phyloP scores from a whole-genome alignment of 30 jellyfish, hydroid and myxozoan genomes.

The Aurelia coerulea region DNA sequence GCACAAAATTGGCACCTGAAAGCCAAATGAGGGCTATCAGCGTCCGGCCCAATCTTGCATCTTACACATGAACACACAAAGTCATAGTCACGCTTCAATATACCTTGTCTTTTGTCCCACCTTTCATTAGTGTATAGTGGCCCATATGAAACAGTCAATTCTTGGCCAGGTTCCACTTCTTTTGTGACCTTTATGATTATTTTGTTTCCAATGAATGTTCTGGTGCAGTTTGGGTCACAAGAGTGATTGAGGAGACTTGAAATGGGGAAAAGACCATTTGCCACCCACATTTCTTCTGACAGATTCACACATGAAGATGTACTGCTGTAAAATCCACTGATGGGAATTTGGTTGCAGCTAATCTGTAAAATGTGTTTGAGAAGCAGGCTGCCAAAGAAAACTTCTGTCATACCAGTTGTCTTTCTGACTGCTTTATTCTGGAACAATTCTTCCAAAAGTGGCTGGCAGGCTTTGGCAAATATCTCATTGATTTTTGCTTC shows the following conservation, averaged over 20 bases:
- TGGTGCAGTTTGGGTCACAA: constrained; percentile 81
- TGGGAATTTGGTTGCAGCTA: constrained; percentile 88
- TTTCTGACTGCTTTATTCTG: background rate
- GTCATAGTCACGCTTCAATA: constrained; percentile 60
- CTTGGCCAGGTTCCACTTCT: constrained; percentile 70
- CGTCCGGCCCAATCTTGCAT: constrained; percentile 47
- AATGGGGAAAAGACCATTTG: constrained; percentile 86
- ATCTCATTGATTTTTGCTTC: background rate
- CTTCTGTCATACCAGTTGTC: background rate
- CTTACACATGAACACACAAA: constrained; percentile 73
- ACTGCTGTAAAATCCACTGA: constrained; percentile 46
- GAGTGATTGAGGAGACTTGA: constrained; percentile 88
- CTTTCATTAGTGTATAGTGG: constrained; percentile 80
- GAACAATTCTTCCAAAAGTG: background rate
- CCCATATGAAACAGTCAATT: constrained; percentile 85
- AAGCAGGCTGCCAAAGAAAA: constrained; percentile 60
- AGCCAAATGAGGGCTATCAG: background rate
- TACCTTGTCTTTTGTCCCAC: constrained; percentile 59
- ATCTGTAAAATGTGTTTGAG: constrained; percentile 84
- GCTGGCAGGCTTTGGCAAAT: constrained; percentile 19
- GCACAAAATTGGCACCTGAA: constrained; percentile 52
- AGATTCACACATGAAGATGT: constrained; percentile 35
- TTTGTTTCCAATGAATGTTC: constrained; percentile 53
- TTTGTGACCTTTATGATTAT: constrained; percentile 48
- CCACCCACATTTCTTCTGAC: constrained; percentile 71